phyloP scores from a whole-genome alignment of 1,140 invertebrate genomes.

The Danaus plexippus region DNA sequence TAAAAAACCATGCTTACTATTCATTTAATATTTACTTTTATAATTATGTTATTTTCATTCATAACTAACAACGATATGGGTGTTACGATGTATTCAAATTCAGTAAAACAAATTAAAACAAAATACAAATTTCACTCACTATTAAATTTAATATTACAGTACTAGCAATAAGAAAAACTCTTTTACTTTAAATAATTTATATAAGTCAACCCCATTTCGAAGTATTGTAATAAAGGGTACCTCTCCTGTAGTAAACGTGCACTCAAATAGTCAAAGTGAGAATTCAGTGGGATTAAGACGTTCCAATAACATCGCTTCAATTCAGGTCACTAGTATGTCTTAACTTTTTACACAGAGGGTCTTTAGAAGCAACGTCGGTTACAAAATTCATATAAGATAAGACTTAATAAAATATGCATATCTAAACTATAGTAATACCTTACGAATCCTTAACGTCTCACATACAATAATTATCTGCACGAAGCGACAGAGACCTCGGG shows the following conservation, averaged over 20 bases:
- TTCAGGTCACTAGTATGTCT: conserved; percentile 72
- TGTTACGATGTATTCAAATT: conserved; percentile 70
- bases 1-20: conserved; percentile 66
- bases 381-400: conserved; percentile 69
- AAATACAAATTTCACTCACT: conserved; percentile 72
- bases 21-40: conserved; percentile 73
- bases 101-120: conserved; percentile 70
- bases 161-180: conserved; percentile 67
- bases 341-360: conserved; percentile 70
- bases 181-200: conserved; percentile 69
- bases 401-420: conserved; percentile 71
- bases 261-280: conserved; percentile 64
- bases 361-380: conserved; percentile 71
- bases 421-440: conserved; percentile 64
- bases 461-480: no score
- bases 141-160: conserved; percentile 71
- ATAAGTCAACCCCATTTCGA: conserved; percentile 67
- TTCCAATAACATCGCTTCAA: conserved; percentile 62
- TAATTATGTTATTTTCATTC: conserved; percentile 72
- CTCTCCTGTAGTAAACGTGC: conserved; percentile 60
- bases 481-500: conserved; percentile 1
- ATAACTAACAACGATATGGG: conserved; percentile 72
- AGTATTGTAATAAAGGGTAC: conserved; percentile 53
- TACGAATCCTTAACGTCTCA: conserved; percentile 26
- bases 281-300: conserved; percentile 64